These are phyloP conservation scores for Lophius piscatorius DNA, from an alignment of 2,113 vertebrate genomes.

Conservation along the genomic window DNA sequence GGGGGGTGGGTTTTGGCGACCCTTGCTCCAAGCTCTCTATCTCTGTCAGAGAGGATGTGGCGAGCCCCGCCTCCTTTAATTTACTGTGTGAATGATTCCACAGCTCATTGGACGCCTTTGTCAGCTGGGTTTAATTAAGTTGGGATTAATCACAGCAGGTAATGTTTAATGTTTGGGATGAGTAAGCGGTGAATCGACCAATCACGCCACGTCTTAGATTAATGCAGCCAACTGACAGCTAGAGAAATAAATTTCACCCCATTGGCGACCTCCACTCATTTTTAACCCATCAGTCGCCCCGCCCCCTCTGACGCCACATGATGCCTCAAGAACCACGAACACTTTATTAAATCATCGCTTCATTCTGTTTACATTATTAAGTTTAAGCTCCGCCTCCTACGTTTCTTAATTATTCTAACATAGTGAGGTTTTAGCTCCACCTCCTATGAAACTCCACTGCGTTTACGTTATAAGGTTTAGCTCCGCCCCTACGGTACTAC, in stretches of 20 bases:
- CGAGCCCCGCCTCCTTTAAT: slow-evolving; percentile 89
- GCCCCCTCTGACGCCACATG: slow-evolving; percentile 9
- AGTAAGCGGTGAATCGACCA: slow-evolving; percentile 71
- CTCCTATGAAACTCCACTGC: too few relatives aligned
- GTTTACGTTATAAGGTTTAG: too few relatives aligned
- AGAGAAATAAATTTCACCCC: slow-evolving; percentile 76
- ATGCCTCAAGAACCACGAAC: too few relatives aligned
- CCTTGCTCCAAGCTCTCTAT: slow-evolving; percentile 87
- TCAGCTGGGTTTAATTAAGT: slow-evolving; percentile 99
- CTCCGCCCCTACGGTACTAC: too few relatives aligned
- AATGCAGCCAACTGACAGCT: slow-evolving; percentile 86
- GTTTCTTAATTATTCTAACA: too few relatives aligned
- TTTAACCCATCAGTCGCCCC: slow-evolving; percentile 39
- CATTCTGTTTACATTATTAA: too few relatives aligned
- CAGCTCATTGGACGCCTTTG: slow-evolving; percentile 98
- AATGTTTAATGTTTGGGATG: slow-evolving; percentile 95
- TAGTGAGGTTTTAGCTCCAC: too few relatives aligned
- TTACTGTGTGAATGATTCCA: slow-evolving; percentile 99
- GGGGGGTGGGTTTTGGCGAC: slow-evolving; percentile 74
- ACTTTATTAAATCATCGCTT: too few relatives aligned
- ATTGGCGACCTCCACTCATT: slow-evolving; percentile 71
- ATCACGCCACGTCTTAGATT: slow-evolving; percentile 90
- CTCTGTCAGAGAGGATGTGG: slow-evolving; percentile 94
- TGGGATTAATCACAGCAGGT: slow-evolving; percentile 98
- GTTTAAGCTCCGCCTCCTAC: too few relatives aligned